phyloP scores from a whole-genome alignment of 2,113 vertebrate genomes.

The Ascaphus truei region DNA sequence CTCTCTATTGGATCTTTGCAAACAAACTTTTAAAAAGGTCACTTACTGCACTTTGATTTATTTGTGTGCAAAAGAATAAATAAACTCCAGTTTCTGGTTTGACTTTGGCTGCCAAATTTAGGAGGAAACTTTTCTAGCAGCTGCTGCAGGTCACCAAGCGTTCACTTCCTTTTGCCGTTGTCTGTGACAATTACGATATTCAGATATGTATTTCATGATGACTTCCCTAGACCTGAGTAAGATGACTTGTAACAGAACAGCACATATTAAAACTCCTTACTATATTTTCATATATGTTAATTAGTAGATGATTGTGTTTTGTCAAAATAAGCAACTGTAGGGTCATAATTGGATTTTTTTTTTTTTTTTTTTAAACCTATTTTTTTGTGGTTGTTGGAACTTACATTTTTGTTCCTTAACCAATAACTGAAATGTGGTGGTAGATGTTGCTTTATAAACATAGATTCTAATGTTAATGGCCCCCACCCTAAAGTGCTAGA shows the following conservation, averaged over 20 bases:
- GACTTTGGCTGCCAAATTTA: background rate
- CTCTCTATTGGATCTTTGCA: background rate
- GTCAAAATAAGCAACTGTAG: too few relatives aligned
- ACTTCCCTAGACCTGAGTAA: background rate
- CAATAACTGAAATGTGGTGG: too few relatives aligned
- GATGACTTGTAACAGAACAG: background rate
- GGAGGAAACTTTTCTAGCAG: slow-evolving; percentile 22
- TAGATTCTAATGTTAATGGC: too few relatives aligned
- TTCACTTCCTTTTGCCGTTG: slow-evolving; percentile 11
- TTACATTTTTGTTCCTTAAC: too few relatives aligned
- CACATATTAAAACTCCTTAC: background rate
- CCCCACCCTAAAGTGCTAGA: too few relatives aligned
- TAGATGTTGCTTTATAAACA: too few relatives aligned
- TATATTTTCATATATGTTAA: too few relatives aligned
- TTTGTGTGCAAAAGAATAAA: background rate
- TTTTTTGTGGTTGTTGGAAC: too few relatives aligned
- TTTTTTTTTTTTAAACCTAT: too few relatives aligned
- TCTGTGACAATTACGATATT: background rate
- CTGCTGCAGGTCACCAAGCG: background rate
- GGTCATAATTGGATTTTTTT: too few relatives aligned
- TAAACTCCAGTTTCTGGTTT: slow-evolving; percentile 32
- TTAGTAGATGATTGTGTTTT: too few relatives aligned
- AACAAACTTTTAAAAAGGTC: background rate
- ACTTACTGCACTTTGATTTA: slow-evolving; percentile 36
- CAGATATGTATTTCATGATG: background rate